These are phyloP conservation scores for Eudasyphora cyanicolor DNA, from an alignment of 2,888 invertebrate species.

Conservation along the genomic window DNA sequence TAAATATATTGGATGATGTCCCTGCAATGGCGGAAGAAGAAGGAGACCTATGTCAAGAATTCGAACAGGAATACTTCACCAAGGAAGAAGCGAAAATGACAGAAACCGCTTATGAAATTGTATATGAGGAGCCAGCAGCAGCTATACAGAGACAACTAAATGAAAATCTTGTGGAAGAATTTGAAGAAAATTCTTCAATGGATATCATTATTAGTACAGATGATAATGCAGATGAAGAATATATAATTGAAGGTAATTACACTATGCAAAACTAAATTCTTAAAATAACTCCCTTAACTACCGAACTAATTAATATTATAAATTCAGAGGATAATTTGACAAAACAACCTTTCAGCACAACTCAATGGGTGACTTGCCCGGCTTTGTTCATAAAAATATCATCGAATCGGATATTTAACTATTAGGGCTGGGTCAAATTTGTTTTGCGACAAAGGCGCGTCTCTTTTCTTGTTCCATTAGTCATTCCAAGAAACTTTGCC, in stretches of 20 bases:
- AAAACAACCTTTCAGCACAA: no score
- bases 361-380: no score
- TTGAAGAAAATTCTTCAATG: neutral
- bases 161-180: neutral
- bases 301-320: no score
- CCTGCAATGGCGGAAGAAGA: neutral
- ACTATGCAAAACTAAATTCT: no score
- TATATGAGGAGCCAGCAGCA: neutral
- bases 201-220: neutral
- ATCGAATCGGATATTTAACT: no score
- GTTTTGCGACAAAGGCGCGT: no score
- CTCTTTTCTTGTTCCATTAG: no score
- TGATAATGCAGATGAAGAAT: slow-evolving; percentile 50
- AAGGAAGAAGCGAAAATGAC: neutral
- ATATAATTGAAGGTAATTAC: slow-evolving; percentile 53
- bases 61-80: neutral
- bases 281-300: no score
- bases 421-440: no score
- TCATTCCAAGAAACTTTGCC: no score
- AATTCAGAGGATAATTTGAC: no score
- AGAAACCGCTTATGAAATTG: neutral
- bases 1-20: neutral
- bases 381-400: no score
- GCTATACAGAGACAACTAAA: neutral
- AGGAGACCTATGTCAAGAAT: neutral